Conservation (phyloP, 2,888 invertebrate species). For the Periphyllus acericola region DNA sequence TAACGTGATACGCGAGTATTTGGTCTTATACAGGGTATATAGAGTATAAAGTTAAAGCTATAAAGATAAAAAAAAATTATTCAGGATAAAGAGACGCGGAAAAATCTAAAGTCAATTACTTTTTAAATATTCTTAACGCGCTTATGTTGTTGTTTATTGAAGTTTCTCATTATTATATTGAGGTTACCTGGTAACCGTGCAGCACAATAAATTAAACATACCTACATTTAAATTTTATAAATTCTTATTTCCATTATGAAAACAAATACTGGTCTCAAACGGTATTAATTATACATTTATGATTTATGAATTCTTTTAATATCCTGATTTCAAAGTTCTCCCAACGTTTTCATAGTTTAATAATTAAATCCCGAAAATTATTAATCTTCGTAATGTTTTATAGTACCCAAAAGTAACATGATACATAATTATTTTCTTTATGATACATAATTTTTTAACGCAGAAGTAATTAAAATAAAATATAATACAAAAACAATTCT, state of each 20-base stretch:
- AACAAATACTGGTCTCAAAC: conserved; percentile 28
- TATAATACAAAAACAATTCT: no score
- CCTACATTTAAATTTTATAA: neutral
- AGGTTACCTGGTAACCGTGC: neutral
- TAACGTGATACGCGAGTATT: no score
- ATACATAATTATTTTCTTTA: no score
- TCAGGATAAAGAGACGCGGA: no score
- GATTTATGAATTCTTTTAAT: neutral
- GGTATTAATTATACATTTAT: conserved; percentile 22
- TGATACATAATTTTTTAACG: no score
- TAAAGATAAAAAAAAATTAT: no score
- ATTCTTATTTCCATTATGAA: conserved; percentile 26
- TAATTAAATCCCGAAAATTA: neutral
- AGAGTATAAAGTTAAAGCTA: no score
- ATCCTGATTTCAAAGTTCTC: neutral
- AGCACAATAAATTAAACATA: neutral
- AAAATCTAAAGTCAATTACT: no score
- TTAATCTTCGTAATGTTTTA: no score
- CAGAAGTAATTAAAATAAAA: no score
- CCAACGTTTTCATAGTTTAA: neutral
- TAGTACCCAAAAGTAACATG: no score
- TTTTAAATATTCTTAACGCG: neutral
- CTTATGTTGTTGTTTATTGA: neutral
- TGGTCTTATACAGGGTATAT: no score
- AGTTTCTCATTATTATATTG: neutral